Evolutionary conservation across 1,140 invertebrate species (phyloP).

Genomic region (Dendroctonus ponderosae): DNA sequence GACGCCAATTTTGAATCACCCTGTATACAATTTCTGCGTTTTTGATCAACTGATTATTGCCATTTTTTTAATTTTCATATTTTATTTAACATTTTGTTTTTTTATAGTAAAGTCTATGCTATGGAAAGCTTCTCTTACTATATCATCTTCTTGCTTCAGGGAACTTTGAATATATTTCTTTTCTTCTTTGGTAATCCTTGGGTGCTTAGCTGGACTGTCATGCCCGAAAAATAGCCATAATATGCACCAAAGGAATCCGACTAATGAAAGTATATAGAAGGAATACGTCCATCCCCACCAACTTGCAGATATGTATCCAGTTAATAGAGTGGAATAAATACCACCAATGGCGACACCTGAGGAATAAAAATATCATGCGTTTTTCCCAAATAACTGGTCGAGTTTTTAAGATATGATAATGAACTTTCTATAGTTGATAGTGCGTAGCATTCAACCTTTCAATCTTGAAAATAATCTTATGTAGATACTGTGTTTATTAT

Average conservation of each 20-base stretch:
- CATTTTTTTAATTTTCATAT: background rate
- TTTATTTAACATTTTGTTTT: background rate
- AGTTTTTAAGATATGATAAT: too few relatives aligned
- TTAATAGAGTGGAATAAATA: constrained; percentile 24
- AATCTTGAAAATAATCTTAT: too few relatives aligned
- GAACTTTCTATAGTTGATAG: too few relatives aligned
- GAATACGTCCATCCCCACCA: constrained; percentile 19
- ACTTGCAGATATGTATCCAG: constrained; percentile 46
- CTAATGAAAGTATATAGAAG: constrained; percentile 12
- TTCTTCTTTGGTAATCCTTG: constrained; percentile 53
- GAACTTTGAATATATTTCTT: constrained; percentile 60
- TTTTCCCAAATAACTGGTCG: too few relatives aligned
- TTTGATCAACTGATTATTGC: too few relatives aligned
- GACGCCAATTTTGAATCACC: too few relatives aligned
- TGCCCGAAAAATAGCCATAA: constrained; percentile 20
- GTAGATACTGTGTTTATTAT: too few relatives aligned
- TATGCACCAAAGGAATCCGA: constrained; percentile 10
- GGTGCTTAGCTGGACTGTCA: constrained; percentile 11
- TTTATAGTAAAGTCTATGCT: background rate
- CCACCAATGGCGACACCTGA: constrained; percentile 30
- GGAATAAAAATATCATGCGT: background rate
- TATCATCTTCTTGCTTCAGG: constrained; percentile 50
- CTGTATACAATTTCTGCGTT: too few relatives aligned
- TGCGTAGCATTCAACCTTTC: too few relatives aligned
- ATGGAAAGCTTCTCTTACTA: constrained; percentile 41